Base-by-base conservation (phyloP, 2,113 vertebrate genomes). In the Proterorhinus semilunaris region DNA sequence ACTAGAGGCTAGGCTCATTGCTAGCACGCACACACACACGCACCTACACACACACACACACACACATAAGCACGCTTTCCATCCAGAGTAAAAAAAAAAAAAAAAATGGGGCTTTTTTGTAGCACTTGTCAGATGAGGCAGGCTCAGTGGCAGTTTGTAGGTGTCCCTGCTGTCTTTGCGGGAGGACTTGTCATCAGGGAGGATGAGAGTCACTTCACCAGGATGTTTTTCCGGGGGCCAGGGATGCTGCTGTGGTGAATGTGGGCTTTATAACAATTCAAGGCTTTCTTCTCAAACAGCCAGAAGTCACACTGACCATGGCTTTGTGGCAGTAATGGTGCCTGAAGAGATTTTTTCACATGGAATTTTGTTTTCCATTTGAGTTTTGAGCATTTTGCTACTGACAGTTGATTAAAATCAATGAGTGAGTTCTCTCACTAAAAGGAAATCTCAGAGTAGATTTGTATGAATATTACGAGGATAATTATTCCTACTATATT, bases 201-300 rank as follows among this genome's bases (percentile, higher is more conserved):
- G 16, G 8, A 74, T 49, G 71, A 65, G 21, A 50, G 72, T 62
- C 69, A 7, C 69, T 80, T 79, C 52, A 36, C 53, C 63, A 71
- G 66, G 42, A 82, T 76, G 75, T 58, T 71, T 48, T 71, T 82
- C 69, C 74, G 12, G 55, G 55, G 55, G 27, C 66, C 78, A 52
- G 66, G 62, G 66, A 79, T 72, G 76, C 65, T 65, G 65, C 47
- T 17, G 52, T 9, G 13, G 52, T 54, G 74, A 80, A 87, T 73
- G 65, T 72, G 83, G 87, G 86, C 87, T 89, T 91, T 67, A 83
- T 74, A 76, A 76, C 65, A 70, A 89, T 90, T 48, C 68, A 72
- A 78, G 67, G 76, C 80, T 69, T 66, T 83, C 86, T 83, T 80
- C 76, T 81, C 69, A 80, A 72, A 52, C 15, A 63, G 72, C 15